A percentile compares a stretch with the other conserved stretches of the same genome.
Conservation (phyloP, 2,888 invertebrate species). For the Rhagium mordax region DNA sequence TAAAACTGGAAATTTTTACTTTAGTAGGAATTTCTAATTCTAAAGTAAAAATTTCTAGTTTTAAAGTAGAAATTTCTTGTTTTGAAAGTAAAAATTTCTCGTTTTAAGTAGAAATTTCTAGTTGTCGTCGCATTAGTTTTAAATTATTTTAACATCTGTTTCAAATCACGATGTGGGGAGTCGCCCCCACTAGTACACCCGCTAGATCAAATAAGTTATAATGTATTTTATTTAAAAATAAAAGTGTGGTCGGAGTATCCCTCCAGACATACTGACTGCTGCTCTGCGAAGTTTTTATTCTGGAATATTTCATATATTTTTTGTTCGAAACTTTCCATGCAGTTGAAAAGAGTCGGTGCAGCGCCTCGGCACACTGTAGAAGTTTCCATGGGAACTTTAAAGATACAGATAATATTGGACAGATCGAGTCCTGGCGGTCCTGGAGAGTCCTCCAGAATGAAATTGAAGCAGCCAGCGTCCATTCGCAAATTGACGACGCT, state of each 20-base stretch:
- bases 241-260: not conserved
- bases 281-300: not conserved
- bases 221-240: not conserved
- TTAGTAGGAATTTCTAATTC: too few relatives aligned
- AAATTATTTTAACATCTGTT: too few relatives aligned
- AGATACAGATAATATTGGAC: slow-evolving; percentile 4
- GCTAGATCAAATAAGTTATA: too few relatives aligned
- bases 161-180: too few relatives aligned
- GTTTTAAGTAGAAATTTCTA: too few relatives aligned
- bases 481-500: slow-evolving; percentile 11
- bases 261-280: not conserved
- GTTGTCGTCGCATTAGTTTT: too few relatives aligned
- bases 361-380: not conserved
- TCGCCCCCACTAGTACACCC: too few relatives aligned
- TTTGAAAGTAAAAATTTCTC: too few relatives aligned
- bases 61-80: too few relatives aligned
- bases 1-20: too few relatives aligned
- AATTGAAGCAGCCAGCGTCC: slow-evolving; percentile 16
- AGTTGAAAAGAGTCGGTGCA: not conserved
- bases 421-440: not conserved
- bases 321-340: not conserved
- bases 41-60: too few relatives aligned
- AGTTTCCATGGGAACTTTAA: not conserved
- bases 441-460: not conserved
- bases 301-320: not conserved